Conservation (phyloP, 2,797 vertebrate species). For the Eulemur rubriventer region DNA sequence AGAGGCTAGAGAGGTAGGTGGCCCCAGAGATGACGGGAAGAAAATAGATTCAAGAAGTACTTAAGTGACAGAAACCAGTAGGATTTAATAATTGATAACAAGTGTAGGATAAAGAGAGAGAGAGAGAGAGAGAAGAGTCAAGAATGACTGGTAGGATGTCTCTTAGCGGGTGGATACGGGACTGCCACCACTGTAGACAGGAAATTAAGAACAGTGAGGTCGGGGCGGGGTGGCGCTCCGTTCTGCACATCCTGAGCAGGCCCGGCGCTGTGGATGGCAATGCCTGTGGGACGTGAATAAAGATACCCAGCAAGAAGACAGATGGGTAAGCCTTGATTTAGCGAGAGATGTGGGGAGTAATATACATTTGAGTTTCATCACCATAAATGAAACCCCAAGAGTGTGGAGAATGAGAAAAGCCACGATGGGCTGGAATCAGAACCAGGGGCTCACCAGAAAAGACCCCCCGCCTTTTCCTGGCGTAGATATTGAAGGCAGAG, state of each 20-base stretch:
- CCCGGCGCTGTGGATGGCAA: accelerated
- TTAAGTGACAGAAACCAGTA: neutral
- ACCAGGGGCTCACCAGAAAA: neutral
- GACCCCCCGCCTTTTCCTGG: neutral
- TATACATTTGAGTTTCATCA: neutral
- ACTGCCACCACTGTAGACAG: neutral
- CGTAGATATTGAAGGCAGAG: constrained; percentile 77
- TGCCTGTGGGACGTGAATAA: neutral
- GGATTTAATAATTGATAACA: neutral
- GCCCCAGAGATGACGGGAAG: neutral
- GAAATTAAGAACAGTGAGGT: neutral
- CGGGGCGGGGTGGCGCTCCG: accelerated
- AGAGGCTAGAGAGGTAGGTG: neutral
- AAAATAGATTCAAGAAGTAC: neutral
- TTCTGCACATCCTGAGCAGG: accelerated
- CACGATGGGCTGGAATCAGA: neutral
- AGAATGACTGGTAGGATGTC: neutral
- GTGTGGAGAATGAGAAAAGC: neutral
- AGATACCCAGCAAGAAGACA: neutral
- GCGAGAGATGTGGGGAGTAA: neutral
- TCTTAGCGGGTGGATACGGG: neutral
- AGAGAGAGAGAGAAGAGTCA: neutral
- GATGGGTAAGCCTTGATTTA: neutral
- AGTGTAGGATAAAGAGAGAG: neutral
- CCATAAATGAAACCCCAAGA: neutral